Evolutionary conservation across 2,888 invertebrate genomes (phyloP).

Genomic region (Stenotaenia linearis): DNA sequence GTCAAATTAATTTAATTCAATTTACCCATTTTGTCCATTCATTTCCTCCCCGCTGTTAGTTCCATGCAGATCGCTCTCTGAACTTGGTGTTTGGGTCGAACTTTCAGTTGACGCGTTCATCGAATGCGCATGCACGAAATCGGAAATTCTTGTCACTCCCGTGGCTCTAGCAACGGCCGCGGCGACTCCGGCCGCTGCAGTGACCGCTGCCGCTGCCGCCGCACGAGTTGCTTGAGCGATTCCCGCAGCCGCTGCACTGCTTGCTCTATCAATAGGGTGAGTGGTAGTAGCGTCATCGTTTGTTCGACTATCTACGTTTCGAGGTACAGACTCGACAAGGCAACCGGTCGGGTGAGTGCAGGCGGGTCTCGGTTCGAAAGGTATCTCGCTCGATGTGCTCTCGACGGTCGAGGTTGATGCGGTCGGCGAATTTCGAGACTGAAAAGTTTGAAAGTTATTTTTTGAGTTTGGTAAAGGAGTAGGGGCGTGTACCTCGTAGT

Average conservation of each 20-base stretch:
- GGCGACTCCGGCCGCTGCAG: slow-evolving; percentile 37
- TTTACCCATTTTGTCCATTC: background rate
- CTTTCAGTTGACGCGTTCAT: background rate
- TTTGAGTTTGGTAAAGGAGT: too few relatives aligned
- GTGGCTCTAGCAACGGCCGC: background rate
- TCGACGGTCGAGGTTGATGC: background rate
- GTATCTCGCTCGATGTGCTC: background rate
- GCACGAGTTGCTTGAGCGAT: slow-evolving; percentile 46
- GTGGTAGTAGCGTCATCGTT: background rate
- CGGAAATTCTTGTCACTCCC: background rate
- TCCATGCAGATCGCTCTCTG: background rate
- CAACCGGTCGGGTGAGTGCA: background rate
- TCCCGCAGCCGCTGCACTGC: slow-evolving; percentile 22
- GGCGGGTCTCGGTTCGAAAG: background rate
- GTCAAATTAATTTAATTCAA: too few relatives aligned
- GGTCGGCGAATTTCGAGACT: background rate
- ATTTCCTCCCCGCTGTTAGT: background rate
- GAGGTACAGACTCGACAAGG: background rate
- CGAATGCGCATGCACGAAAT: background rate
- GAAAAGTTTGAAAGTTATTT: background rate
- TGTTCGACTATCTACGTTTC: background rate
- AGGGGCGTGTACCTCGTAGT: slow-evolving; percentile 34
- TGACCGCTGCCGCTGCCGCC: slow-evolving; percentile 46
- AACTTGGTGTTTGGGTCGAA: background rate
- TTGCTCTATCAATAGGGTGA: background rate